These are phyloP conservation scores for Sesia bembeciformis DNA, from an alignment of 2,888 invertebrate genomes.

Conservation along the genomic window DNA sequence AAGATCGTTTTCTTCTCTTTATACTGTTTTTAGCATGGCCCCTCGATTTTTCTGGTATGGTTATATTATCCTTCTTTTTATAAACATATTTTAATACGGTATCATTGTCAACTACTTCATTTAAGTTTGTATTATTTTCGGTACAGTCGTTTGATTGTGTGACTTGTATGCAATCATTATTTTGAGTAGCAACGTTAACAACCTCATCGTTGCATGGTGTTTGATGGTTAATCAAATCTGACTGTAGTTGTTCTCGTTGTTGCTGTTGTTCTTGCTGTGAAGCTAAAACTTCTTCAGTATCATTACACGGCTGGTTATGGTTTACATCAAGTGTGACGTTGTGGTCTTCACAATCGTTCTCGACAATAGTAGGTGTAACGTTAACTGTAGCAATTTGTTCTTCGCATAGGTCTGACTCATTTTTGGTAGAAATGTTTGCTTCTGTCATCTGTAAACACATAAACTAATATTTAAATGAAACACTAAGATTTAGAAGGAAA, in stretches of 20 bases:
- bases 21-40: conserved; percentile 47
- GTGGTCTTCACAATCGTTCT: not conserved
- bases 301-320: not conserved
- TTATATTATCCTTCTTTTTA: conserved; percentile 29
- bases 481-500: too few relatives aligned
- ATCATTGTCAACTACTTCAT: conserved; percentile 20
- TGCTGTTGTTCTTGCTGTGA: not conserved
- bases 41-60: conserved; percentile 22
- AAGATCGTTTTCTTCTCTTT: conserved; percentile 33
- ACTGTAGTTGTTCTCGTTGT: not conserved
- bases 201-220: not conserved
- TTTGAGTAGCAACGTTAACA: not conserved
- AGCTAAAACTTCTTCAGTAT: not conserved
- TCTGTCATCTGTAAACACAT: conserved; percentile 43
- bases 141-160: conserved; percentile 1
- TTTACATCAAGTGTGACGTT: not conserved
- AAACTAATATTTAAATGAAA: not conserved
- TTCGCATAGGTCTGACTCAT: conserved; percentile 10
- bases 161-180: not conserved
- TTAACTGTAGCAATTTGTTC: conserved; percentile 2
- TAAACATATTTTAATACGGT: conserved; percentile 46
- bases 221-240: not conserved
- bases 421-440: conserved; percentile 25
- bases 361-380: not conserved
- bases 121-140: conserved; percentile 3